Evolutionary conservation across 2,888 invertebrate species (phyloP).

Genomic region (Prosapia bicincta): DNA sequence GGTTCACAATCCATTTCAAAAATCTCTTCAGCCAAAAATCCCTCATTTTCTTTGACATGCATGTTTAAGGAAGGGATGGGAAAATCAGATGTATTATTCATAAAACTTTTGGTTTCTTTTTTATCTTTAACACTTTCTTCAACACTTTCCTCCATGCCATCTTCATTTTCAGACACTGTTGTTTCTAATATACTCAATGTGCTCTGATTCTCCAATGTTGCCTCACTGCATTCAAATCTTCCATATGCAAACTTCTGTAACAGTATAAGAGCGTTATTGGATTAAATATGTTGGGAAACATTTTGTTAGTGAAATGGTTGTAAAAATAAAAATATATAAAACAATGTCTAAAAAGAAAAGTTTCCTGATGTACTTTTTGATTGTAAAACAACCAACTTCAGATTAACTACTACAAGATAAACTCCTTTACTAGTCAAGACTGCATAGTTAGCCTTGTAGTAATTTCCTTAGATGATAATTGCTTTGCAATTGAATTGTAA

Average conservation of each 20-base stretch:
- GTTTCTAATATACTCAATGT: background rate
- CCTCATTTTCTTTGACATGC: background rate
- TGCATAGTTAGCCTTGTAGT: too few species aligned
- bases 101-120: background rate
- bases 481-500: too few species aligned
- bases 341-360: too few species aligned
- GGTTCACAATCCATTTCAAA: background rate
- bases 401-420: too few species aligned
- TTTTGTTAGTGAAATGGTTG: too few species aligned
- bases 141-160: background rate
- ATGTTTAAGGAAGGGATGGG: background rate
- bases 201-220: conserved; percentile 4
- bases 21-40: background rate
- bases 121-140: background rate
- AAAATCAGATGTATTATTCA: background rate
- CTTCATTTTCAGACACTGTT: background rate
- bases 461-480: too few species aligned
- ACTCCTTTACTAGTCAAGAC: too few species aligned
- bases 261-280: too few species aligned
- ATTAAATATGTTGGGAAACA: too few species aligned
- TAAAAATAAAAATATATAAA: too few species aligned
- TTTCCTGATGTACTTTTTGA: too few species aligned
- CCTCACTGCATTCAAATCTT: conserved; percentile 21
- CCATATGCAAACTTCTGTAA: conserved; percentile 22
- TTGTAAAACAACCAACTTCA: too few species aligned